Conservation (phyloP, 92 coral and sea anemone species). For the Epizoanthus stellaris region DNA sequence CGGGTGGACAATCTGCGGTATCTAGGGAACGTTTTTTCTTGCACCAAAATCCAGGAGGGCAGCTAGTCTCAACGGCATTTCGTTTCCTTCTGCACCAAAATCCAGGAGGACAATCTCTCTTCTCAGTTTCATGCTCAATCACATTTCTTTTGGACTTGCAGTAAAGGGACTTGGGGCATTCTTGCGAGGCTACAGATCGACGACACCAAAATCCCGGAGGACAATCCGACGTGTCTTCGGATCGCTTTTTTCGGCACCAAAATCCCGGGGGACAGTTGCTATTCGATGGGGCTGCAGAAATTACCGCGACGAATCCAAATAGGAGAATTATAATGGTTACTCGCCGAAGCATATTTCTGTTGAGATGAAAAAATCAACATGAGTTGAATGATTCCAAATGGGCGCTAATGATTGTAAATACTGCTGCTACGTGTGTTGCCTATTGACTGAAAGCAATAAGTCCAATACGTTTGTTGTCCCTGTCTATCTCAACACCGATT, state of each 20-base stretch:
- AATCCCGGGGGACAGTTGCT: slow-evolving; percentile 63
- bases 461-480: too few species aligned
- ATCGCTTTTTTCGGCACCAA: slow-evolving; percentile 69
- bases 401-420: too few species aligned
- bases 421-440: too few species aligned
- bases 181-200: slow-evolving; percentile 19
- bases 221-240: slow-evolving; percentile 56
- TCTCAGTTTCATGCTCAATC: slow-evolving; percentile 58
- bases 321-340: slow-evolving; percentile 44
- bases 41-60: slow-evolving; percentile 75
- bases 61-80: slow-evolving; percentile 10
- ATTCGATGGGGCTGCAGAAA: slow-evolving; percentile 32
- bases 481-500: too few species aligned
- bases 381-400: too few species aligned
- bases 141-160: slow-evolving; percentile 73
- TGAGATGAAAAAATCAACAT: neutral
- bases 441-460: too few species aligned
- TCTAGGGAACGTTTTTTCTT: slow-evolving; percentile 53
- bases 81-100: slow-evolving; percentile 80
- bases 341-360: slow-evolving; percentile 57
- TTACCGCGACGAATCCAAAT: slow-evolving; percentile 54
- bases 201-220: slow-evolving; percentile 68
- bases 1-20: slow-evolving; percentile 49
- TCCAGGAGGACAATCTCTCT: slow-evolving; percentile 75
- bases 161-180: slow-evolving; percentile 80